Evolutionary conservation across 1,140 invertebrate species (phyloP).

Genomic region (Proctacanthus coquilletti): DNA sequence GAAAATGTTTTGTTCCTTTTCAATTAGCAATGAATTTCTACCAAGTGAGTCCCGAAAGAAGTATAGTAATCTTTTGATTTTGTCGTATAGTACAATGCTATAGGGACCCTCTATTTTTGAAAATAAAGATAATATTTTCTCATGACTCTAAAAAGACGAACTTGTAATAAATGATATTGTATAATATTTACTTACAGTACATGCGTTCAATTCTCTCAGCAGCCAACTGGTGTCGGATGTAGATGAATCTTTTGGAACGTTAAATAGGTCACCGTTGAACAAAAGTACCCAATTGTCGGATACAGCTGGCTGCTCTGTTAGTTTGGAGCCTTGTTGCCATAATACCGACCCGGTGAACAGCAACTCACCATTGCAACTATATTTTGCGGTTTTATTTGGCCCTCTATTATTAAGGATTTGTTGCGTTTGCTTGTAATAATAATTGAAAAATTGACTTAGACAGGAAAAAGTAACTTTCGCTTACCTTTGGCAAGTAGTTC

Average conservation of each 20-base stretch:
- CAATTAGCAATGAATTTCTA: constrained; percentile 62
- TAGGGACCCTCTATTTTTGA: constrained; percentile 60
- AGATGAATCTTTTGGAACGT: constrained; percentile 19
- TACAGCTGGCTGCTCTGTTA: constrained; percentile 43
- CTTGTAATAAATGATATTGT: constrained; percentile 8
- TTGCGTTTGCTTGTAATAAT: too few relatives aligned
- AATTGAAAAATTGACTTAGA: too few relatives aligned
- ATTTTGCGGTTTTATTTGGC: too few relatives aligned
- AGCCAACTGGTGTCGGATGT: constrained; percentile 14
- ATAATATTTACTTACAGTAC: constrained; percentile 5
- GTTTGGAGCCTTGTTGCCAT: constrained; percentile 48
- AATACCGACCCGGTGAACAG: constrained; percentile 47
- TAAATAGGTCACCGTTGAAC: constrained; percentile 75
- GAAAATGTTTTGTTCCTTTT: constrained; percentile 32
- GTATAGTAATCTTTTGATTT: constrained; percentile 43
- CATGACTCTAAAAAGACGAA: constrained; percentile 20
- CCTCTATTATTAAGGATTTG: too few relatives aligned
- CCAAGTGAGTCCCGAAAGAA: constrained; percentile 79
- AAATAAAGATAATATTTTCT: constrained; percentile 35
- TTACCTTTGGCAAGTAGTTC: too few relatives aligned
- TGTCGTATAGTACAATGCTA: constrained; percentile 66
- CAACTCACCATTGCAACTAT: too few relatives aligned
- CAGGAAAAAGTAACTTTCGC: too few relatives aligned
- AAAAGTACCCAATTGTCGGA: constrained; percentile 41
- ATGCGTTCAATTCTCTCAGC: constrained; percentile 7